These are phyloP conservation scores for Xestobium rufovillosum DNA, from an alignment of 2,888 invertebrate genomes.

Conservation along the genomic window DNA sequence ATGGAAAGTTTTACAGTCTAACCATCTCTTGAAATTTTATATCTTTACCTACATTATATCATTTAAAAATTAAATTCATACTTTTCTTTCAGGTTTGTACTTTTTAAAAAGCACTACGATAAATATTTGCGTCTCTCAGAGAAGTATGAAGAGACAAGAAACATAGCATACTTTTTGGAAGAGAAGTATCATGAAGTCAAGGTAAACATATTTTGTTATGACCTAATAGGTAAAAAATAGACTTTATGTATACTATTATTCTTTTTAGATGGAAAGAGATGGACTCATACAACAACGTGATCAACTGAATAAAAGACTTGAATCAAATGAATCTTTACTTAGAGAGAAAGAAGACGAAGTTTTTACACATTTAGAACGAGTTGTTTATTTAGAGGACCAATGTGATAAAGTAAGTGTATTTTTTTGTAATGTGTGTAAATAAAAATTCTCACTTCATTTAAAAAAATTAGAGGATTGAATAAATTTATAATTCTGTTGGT, in stretches of 20 bases:
- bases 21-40: too few species aligned
- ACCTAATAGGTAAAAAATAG: conserved; percentile 1
- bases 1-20: too few species aligned
- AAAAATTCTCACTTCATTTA: too few species aligned
- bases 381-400: conserved; percentile 52
- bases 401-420: conserved; percentile 44
- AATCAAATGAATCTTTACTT: conserved; percentile 49
- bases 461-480: too few species aligned
- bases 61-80: too few species aligned
- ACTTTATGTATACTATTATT: conserved; percentile 5
- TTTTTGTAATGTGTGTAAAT: conserved; percentile 7
- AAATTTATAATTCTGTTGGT: too few species aligned
- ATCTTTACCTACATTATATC: too few species aligned
- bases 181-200: conserved; percentile 59
- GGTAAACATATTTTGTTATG: conserved; percentile 38
- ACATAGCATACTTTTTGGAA: conserved; percentile 54
- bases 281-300: conserved; percentile 47
- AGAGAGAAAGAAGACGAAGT: conserved; percentile 55
- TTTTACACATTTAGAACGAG: conserved; percentile 52
- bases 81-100: conserved; percentile 53
- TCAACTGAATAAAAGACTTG: conserved; percentile 46
- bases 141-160: conserved; percentile 54
- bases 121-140: conserved; percentile 54
- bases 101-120: conserved; percentile 57
- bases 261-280: conserved; percentile 50